Evolutionary conservation across 2,113 vertebrate genomes (phyloP).

Genomic region (Laterallus jamaicensis): DNA sequence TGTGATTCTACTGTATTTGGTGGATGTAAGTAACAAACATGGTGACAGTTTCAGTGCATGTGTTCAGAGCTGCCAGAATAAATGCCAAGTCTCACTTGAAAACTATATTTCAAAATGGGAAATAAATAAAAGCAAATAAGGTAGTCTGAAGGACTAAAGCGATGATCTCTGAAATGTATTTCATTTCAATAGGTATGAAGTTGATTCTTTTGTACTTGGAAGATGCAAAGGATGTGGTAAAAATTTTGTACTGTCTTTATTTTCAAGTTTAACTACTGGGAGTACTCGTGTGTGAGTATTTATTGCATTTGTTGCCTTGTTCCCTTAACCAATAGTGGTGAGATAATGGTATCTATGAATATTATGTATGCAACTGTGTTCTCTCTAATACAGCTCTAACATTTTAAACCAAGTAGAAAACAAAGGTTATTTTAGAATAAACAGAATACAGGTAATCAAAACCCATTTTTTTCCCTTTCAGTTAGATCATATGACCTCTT

Average conservation of each 20-base stretch:
- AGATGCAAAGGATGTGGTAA: neutral
- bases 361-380: fast-evolving
- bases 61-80: neutral
- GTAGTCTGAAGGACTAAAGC: neutral
- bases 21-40: neutral
- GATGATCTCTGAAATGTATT: neutral
- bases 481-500: neutral
- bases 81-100: neutral
- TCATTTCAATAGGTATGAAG: neutral
- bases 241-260: neutral
- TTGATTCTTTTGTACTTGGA: neutral
- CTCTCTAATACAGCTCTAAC: neutral
- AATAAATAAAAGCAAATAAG: neutral
- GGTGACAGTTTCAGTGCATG: neutral
- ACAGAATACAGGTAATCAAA: neutral
- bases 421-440: neutral
- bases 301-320: neutral
- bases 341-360: neutral
- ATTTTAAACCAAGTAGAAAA: neutral
- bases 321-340: neutral
- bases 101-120: neutral
- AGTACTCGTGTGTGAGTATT: neutral
- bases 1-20: neutral
- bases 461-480: neutral
- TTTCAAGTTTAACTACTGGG: neutral